Evolutionary conservation across 2,113 vertebrate genomes (phyloP), one percentile per base, ranked within the genome.

Genomic region (Craseonycteris thonglongyai): DNA sequence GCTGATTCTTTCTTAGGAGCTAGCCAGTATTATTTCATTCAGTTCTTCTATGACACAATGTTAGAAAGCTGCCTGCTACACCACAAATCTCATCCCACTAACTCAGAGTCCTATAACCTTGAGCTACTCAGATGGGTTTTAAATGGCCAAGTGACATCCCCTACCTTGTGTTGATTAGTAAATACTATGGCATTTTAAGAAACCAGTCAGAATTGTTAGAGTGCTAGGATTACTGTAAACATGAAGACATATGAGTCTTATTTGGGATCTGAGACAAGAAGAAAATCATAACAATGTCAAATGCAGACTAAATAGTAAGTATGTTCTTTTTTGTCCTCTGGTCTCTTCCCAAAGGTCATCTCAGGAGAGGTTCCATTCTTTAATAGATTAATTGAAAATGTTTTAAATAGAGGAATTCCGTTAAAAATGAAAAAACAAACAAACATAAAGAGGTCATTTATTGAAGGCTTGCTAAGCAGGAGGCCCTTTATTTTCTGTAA

Each of bases 21-120:
- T 75, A 97, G 96, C 12, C 66, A n/a, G 75, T 81, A 97, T 69
- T 98, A 97, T 98, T 98, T 98, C 96, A 98, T 94, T 97, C 97
- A 88, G 80, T 14, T 7, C 91, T 95, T 97, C 98, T 98, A 97
- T 97, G 96, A 90, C 92, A 97, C 30, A 56, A 66, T 97, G 94
- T 97, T 97, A 98, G 98, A 97, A 97, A 93, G 86, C 84, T 96
- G 96, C 96, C 96, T 91, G 90, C 93, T 97, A 97, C 97, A 96
- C 95, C 86, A 97, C 65, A 78, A 96, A 97, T 98, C 96, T 98
- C 93, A 98, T 97, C 74, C 95, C 95, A 92, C 98, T 98, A 98
- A 97, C 96, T 96, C 96, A 45, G 47, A 97, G 91, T 91, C 93
- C 94, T 96, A 94, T 98, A 98, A 98, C 98, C 97, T 98, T 98